Percentiles rank a stretch among this genome's conserved stretches.
phyloP scores from a whole-genome alignment of 2,888 invertebrate species.

The Cerastis leucographa region DNA sequence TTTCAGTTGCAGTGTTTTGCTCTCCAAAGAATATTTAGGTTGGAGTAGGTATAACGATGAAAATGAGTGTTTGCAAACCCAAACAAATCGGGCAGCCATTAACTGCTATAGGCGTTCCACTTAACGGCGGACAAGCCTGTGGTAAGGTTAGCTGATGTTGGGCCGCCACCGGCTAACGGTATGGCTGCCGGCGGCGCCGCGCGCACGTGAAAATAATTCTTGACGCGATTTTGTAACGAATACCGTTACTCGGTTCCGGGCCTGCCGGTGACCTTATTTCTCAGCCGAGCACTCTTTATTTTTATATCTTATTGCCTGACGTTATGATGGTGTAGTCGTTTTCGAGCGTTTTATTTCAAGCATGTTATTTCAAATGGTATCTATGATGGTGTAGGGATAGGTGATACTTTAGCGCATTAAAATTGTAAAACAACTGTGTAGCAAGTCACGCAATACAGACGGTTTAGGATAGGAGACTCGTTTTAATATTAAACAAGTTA shows the following conservation, averaged over 20 bases:
- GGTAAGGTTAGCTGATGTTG: constrained; percentile 77
- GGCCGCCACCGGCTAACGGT: constrained; percentile 84
- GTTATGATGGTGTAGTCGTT: constrained; percentile 73
- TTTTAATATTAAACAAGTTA: constrained; percentile 38
- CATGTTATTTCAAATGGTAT: constrained; percentile 69
- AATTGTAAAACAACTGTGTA: constrained; percentile 26
- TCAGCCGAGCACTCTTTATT: constrained; percentile 86
- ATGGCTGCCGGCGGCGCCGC: constrained; percentile 78
- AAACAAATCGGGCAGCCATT: constrained; percentile 60
- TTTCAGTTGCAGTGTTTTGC: constrained; percentile 46
- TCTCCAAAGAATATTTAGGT: constrained; percentile 19
- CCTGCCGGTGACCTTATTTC: constrained; percentile 89
- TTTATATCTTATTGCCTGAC: constrained; percentile 86
- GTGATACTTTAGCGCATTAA: constrained; percentile 17
- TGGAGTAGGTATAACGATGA: not conserved
- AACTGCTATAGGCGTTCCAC: constrained; percentile 77
- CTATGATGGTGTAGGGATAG: constrained; percentile 17
- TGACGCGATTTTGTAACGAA: constrained; percentile 90
- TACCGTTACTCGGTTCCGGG: constrained; percentile 90
- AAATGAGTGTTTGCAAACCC: constrained; percentile 23
- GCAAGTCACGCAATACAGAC: constrained; percentile 18
- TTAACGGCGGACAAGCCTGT: constrained; percentile 76
- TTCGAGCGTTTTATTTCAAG: constrained; percentile 64
- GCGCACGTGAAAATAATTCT: constrained; percentile 90
- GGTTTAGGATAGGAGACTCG: constrained; percentile 8